phyloP scores from a whole-genome alignment of 2,797 vertebrate species.

The Eulemur rubriventer region DNA sequence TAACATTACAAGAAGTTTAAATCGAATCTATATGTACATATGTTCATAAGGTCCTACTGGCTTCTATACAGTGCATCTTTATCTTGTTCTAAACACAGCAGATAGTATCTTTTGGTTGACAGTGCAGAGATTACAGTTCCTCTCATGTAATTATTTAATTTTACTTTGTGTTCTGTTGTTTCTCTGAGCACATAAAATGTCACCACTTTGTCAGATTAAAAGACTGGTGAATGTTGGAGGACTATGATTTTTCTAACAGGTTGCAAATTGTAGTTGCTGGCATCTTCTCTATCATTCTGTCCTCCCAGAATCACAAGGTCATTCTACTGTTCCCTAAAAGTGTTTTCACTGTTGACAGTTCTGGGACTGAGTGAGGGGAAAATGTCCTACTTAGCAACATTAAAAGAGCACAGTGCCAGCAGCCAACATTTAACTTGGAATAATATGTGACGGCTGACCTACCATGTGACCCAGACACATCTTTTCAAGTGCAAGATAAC shows the following conservation, averaged over 20 bases:
- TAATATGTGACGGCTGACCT: constrained; percentile 1
- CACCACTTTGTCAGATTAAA: not conserved
- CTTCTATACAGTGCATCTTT: not conserved
- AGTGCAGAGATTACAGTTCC: not conserved
- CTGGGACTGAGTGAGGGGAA: not conserved
- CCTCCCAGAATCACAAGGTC: not conserved
- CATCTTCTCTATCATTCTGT: not conserved
- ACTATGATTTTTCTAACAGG: not conserved
- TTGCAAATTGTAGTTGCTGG: not conserved
- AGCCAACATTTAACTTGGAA: constrained; percentile 5
- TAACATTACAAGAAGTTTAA: not conserved
- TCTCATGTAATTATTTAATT: not conserved
- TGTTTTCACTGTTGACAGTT: constrained; percentile 56
- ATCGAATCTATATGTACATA: not conserved
- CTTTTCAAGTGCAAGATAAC: constrained; percentile 1
- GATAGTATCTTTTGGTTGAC: not conserved
- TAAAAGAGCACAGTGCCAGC: not conserved
- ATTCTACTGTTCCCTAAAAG: not conserved
- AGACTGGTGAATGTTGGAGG: not conserved
- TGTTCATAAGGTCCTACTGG: not conserved
- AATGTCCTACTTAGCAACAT: constrained; percentile 35
- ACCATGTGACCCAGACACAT: not conserved
- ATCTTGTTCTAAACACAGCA: not conserved
- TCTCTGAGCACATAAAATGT: not conserved
- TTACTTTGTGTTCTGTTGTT: not conserved